Conservation (phyloP, 2,888 invertebrate species). For the Flexamia atlantica region DNA sequence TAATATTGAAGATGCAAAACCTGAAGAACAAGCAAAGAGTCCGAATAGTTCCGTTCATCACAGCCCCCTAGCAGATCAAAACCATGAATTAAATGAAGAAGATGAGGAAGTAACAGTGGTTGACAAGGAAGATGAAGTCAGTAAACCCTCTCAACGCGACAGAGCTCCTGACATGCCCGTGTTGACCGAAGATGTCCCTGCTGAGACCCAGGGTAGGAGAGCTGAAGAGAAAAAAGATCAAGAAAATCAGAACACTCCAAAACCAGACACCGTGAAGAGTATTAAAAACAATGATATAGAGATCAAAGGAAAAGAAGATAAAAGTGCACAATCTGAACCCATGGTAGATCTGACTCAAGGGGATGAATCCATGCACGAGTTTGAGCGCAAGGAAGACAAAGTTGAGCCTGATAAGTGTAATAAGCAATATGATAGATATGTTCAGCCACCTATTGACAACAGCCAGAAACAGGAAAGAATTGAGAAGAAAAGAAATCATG, state of each 20-base stretch:
- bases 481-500: conserved; percentile 53
- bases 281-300: neutral
- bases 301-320: conserved; percentile 30
- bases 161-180: conserved; percentile 47
- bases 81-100: conserved; percentile 72
- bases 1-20: conserved; percentile 1
- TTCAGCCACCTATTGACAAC: neutral
- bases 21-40: neutral
- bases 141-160: neutral
- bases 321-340: conserved; percentile 52
- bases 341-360: conserved; percentile 50
- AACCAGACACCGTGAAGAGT: neutral
- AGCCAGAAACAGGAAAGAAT: conserved; percentile 32
- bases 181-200: conserved; percentile 34
- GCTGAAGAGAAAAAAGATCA: neutral
- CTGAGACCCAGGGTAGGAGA: neutral
- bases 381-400: conserved; percentile 20
- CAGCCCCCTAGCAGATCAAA: conserved; percentile 71
- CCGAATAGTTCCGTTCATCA: neutral
- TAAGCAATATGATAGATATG: conserved; percentile 41
- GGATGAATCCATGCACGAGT: conserved; percentile 42
- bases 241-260: neutral
- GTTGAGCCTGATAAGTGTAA: neutral
- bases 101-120: conserved; percentile 60
- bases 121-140: conserved; percentile 43